Conservation (phyloP, 2,797 vertebrate genomes). For the Propithecus perrieri region DNA sequence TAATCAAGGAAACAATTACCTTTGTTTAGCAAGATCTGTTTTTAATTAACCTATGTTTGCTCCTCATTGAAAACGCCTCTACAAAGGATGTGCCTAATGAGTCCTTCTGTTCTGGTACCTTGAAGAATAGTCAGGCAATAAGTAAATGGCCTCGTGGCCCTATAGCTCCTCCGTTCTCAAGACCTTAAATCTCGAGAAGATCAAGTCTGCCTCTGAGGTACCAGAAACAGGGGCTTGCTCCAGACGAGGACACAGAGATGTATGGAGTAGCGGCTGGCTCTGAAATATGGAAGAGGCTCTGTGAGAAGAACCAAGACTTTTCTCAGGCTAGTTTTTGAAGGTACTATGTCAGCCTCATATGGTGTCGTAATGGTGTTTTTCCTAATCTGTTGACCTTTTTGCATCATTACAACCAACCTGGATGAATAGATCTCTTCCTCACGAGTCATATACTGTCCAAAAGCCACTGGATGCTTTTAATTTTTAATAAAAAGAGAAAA, state of each 20-base stretch:
- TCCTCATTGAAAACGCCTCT: not conserved
- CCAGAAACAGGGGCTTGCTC: not conserved
- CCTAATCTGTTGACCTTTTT: not conserved
- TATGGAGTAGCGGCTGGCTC: not conserved
- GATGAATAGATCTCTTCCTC: not conserved
- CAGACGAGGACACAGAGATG: not conserved
- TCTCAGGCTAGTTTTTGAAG: not conserved
- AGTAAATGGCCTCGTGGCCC: not conserved
- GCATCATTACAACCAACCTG: not conserved
- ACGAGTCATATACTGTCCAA: not conserved
- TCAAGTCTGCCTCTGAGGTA: not conserved
- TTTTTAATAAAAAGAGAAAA: not conserved
- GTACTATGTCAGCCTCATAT: not conserved
- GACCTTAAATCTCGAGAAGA: not conserved
- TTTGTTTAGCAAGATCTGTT: constrained; percentile 60
- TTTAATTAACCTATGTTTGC: constrained; percentile 60
- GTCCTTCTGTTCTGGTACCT: not conserved
- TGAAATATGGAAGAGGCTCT: not conserved
- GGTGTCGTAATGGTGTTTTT: not conserved
- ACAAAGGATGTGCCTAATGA: not conserved
- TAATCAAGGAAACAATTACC: constrained; percentile 58
- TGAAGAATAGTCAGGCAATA: not conserved
- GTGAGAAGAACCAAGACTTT: not conserved
- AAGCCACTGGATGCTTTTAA: not conserved
- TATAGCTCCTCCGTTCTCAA: not conserved